These are phyloP conservation scores for Lucinisca nassula DNA, from an alignment of 2,888 invertebrate genomes.

Conservation along the genomic window DNA sequence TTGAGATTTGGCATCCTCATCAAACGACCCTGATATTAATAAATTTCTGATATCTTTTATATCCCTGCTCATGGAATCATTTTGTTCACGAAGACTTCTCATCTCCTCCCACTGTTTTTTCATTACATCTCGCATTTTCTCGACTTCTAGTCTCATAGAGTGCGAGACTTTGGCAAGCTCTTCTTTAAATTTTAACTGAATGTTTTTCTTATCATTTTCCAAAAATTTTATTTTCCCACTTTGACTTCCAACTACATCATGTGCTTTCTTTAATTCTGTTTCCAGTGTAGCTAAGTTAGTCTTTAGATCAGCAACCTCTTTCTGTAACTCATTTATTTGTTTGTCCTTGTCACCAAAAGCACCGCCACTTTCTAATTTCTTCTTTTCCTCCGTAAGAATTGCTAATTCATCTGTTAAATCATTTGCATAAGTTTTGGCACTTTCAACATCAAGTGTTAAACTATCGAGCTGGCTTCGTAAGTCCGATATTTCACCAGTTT, in stretches of 20 bases:
- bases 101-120: slow-evolving; percentile 80
- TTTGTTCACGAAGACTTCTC: slow-evolving; percentile 77
- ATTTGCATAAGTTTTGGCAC: slow-evolving; percentile 72
- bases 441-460: slow-evolving; percentile 71
- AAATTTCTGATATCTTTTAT: slow-evolving; percentile 78
- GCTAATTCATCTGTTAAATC: slow-evolving; percentile 71
- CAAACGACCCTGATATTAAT: slow-evolving; percentile 66
- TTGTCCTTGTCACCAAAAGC: slow-evolving; percentile 69
- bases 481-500: slow-evolving; percentile 64
- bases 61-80: slow-evolving; percentile 75
- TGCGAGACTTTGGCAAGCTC: slow-evolving; percentile 76
- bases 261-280: slow-evolving; percentile 74
- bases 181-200: slow-evolving; percentile 78
- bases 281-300: slow-evolving; percentile 73
- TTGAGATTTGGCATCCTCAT: slow-evolving; percentile 56
- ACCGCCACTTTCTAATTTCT: slow-evolving; percentile 66
- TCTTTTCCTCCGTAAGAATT: slow-evolving; percentile 65
- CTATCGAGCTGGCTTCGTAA: slow-evolving; percentile 71
- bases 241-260: slow-evolving; percentile 74
- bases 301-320: slow-evolving; percentile 72
- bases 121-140: slow-evolving; percentile 81
- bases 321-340: slow-evolving; percentile 65
- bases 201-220: slow-evolving; percentile 74
- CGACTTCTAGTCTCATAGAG: slow-evolving; percentile 76
- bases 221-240: slow-evolving; percentile 71